phyloP scores from a whole-genome alignment of 2,888 invertebrate species.

The Scrobipalpa costella region DNA sequence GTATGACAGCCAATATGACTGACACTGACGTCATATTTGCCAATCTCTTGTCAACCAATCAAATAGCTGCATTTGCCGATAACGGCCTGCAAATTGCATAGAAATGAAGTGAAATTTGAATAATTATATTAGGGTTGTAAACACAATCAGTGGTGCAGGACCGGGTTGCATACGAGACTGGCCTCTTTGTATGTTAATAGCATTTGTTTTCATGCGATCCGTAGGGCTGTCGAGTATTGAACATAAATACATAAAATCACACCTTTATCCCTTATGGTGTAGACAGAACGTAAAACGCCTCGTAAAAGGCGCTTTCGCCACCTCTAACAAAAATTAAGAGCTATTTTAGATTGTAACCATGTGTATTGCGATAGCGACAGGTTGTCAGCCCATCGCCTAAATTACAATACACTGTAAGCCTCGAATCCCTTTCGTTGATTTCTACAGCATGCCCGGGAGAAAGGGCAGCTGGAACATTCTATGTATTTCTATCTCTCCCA shows the following conservation, averaged over 20 bases:
- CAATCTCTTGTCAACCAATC: conserved; percentile 19
- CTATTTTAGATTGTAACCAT: too few species aligned
- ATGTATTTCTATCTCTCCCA: too few species aligned
- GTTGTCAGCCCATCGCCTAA: too few species aligned
- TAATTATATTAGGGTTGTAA: conserved; percentile 60
- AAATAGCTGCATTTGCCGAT: conserved; percentile 16
- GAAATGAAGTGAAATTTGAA: conserved; percentile 51
- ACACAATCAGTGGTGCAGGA: conserved; percentile 50
- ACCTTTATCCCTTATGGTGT: too few species aligned
- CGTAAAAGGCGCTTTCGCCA: too few species aligned
- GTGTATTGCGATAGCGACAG: too few species aligned
- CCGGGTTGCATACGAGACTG: conserved; percentile 41
- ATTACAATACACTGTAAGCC: too few species aligned
- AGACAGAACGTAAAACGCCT: too few species aligned
- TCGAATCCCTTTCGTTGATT: too few species aligned
- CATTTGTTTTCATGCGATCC: conserved; percentile 48
- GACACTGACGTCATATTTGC: conserved; percentile 3
- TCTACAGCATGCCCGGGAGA: too few species aligned
- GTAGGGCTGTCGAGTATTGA: conserved; percentile 47
- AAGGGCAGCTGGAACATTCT: too few species aligned
- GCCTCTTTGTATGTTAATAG: conserved; percentile 66
- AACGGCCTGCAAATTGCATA: conserved; percentile 27
- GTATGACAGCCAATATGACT: conserved; percentile 5
- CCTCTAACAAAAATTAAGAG: too few species aligned
- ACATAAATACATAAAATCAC: not conserved